phyloP scores from a whole-genome alignment of 2,888 invertebrate species.

The Drosophila macrospina region DNA sequence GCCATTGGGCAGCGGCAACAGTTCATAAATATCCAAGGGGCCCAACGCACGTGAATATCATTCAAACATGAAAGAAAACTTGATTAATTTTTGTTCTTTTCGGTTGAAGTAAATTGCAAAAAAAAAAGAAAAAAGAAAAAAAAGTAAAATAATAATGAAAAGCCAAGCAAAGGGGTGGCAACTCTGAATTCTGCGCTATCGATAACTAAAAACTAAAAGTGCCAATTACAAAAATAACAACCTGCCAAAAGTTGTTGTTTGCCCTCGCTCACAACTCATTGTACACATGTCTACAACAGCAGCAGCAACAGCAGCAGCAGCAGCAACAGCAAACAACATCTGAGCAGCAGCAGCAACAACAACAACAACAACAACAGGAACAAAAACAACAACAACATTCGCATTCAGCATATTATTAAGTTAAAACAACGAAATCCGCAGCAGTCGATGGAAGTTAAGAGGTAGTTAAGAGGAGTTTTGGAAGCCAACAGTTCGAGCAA shows the following conservation, averaged over 20 bases:
- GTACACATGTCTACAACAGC: constrained; percentile 2
- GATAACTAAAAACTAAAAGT: constrained; percentile 54
- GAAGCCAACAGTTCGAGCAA: not conserved
- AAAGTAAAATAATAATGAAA: too few species aligned
- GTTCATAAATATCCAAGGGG: constrained; percentile 48
- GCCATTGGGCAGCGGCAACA: constrained; percentile 9
- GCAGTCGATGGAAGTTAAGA: constrained; percentile 15
- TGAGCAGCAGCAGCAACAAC: constrained; percentile 10
- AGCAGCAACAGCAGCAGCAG: constrained; percentile 3
- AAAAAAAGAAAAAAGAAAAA: too few species aligned
- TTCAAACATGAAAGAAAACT: constrained; percentile 9
- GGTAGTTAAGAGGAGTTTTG: constrained; percentile 12
- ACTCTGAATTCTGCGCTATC: constrained; percentile 17
- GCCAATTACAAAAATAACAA: constrained; percentile 74
- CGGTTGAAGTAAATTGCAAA: not conserved
- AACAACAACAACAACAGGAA: constrained; percentile 6
- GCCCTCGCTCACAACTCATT: constrained; percentile 1
- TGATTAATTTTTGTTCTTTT: constrained; percentile 23
- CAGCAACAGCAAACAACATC: not conserved
- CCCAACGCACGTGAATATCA: constrained; percentile 38
- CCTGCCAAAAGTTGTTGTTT: constrained; percentile 34
- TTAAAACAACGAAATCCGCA: constrained; percentile 9
- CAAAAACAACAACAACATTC: not conserved
- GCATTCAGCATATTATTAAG: constrained; percentile 20
- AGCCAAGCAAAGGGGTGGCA: constrained; percentile 2